Base-by-base conservation (phyloP, 2,797 vertebrate species). In the Odontamblyopus rebecca region DNA sequence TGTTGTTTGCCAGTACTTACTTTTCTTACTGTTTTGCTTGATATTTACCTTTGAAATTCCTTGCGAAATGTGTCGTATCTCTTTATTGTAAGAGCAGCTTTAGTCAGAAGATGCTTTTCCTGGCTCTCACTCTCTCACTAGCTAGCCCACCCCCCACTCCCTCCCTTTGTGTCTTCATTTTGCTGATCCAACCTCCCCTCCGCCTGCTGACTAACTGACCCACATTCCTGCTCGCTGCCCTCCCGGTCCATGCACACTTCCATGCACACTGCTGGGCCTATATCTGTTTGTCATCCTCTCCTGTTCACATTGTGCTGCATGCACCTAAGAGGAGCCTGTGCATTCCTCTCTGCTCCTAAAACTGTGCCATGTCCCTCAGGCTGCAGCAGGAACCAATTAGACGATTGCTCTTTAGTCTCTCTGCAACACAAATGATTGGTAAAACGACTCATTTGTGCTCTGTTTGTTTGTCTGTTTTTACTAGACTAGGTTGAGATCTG, bases 181-280 rank as follows among this genome's bases (percentile, higher is more conserved):
- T 86, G 89, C 90, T 91, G 90, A 90, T 90, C 85, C 88, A 88
- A 85, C 86, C 84, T 86, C 91, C 86, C 86, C 88, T 67, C 80
- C 41, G 81, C 86, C 90, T 91, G 89, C 89, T 93, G 91, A 92
- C 86, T 90, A 90, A 91, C 86, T 91, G 92, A 91, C 92, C 89
- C 89, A 92, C 86, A 91, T 93, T 90, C 86, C 75, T 85, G n/a
- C 53, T 56, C 38, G 65, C 69, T 85, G 80, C 80, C 82, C 84
- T 80, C 57, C 71, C 61, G 66, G 66, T 60, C 59, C 72, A 61
- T 44, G 35, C 35, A 38, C 35, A 38, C 35, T 38, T 38, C 35
- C 35, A 38, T 76, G 74, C 72, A 72, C 76, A 18, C n/a, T 9
- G 61, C n/a, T 18, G 57, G 70, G 32, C 69, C 69, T 50, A 74